A percentile compares a stretch with the other conserved stretches of the same genome.
These are phyloP conservation scores for Gymnoscopelus microlampas DNA, from an alignment of 2,797 vertebrate species.

Conservation along the genomic window DNA sequence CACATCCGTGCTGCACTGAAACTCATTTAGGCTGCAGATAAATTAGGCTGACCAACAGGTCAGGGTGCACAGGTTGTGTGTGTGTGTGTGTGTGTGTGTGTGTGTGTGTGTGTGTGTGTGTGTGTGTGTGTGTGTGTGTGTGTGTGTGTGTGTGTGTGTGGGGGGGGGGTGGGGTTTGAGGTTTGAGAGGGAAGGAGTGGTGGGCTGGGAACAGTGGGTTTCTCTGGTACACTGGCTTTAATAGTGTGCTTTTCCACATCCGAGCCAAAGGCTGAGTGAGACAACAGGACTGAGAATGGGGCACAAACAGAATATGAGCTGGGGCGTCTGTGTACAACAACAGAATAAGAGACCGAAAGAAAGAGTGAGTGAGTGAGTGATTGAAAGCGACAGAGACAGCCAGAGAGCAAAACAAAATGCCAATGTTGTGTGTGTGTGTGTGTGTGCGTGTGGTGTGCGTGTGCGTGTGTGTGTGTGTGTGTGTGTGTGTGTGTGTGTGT, in stretches of 20 bases:
- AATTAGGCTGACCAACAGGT: conserved; percentile 40
- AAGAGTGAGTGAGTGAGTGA: no score
- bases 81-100: neutral
- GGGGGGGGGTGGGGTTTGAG: conserved; percentile 29
- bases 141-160: neutral
- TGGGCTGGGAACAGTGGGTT: neutral
- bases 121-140: conserved; percentile 1
- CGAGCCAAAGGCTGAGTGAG: conserved; percentile 4
- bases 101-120: neutral
- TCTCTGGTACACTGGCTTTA: conserved; percentile 5
- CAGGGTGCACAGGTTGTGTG: conserved; percentile 5
- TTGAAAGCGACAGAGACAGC: no score
- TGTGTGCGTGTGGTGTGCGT: no score
- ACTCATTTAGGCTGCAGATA: conserved; percentile 28
- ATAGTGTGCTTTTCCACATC: conserved; percentile 21
- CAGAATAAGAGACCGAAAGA: no score
- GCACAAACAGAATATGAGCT: no score
- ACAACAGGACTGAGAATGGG: no score
- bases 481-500: no score
- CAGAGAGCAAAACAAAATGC: no score
- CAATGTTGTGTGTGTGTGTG: neutral
- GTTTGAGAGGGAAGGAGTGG: conserved; percentile 24
- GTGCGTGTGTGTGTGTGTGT: no score
- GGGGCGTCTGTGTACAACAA: no score
- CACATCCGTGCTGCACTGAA: conserved; percentile 21